A percentile compares a stretch with the other conserved stretches of the same genome.
Evolutionary conservation across 1,140 invertebrate species (phyloP).

Genomic region (Pogonus chalceus): DNA sequence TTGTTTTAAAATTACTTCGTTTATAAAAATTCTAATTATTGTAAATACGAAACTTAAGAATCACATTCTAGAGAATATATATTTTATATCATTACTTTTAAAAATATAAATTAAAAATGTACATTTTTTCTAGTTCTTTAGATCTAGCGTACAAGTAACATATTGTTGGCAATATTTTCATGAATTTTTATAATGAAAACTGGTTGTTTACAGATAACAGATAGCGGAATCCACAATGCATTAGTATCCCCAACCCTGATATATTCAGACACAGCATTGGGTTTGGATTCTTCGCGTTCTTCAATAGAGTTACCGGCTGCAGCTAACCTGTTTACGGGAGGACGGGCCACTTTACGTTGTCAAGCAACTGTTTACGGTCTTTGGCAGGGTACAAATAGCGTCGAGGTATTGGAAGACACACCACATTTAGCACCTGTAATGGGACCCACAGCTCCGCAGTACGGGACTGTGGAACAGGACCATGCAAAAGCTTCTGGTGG

Average conservation of each 20-base stretch:
- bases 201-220: constrained; percentile 23
- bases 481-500: no score
- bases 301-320: constrained; percentile 25
- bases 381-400: constrained; percentile 22
- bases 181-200: no score
- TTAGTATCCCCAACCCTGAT: constrained; percentile 18
- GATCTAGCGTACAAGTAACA: no score
- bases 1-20: no score
- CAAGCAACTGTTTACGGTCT: constrained; percentile 24
- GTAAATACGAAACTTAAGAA: no score
- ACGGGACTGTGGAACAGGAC: constrained; percentile 24
- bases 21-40: no score
- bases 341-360: constrained; percentile 26
- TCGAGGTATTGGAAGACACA: constrained; percentile 25
- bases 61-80: no score
- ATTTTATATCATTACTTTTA: no score
- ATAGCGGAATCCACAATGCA: constrained; percentile 20
- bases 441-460: constrained; percentile 29
- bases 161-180: no score
- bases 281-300: constrained; percentile 21
- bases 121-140: no score
- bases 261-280: constrained; percentile 13
- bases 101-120: no score
- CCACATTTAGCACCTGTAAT: constrained; percentile 28
- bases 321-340: constrained; percentile 23